Conservation (phyloP, 2,888 invertebrate genomes). For the Pandemis cinnamomeana region DNA sequence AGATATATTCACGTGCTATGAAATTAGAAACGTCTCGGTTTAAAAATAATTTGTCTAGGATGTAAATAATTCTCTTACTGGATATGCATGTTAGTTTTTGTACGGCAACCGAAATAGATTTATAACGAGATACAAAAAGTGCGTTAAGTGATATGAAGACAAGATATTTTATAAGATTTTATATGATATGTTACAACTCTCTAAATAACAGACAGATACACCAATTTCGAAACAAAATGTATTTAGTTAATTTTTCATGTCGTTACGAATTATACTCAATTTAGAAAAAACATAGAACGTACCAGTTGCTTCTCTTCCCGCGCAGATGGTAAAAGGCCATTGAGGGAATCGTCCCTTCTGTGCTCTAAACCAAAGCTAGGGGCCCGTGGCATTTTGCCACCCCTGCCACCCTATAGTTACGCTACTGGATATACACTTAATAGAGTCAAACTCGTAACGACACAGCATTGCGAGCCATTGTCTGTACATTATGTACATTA, state of each 20-base stretch:
- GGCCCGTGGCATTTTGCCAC: too few relatives aligned
- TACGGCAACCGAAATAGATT: slow-evolving; percentile 30
- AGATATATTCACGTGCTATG: slow-evolving; percentile 16
- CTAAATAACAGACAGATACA: slow-evolving; percentile 47
- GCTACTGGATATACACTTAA: slow-evolving; percentile 1
- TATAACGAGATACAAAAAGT: slow-evolving; percentile 22
- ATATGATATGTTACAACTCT: slow-evolving; percentile 44
- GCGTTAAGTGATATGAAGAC: slow-evolving; percentile 46
- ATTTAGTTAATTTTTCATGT: neutral
- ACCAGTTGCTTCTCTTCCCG: too few relatives aligned
- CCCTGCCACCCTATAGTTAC: too few relatives aligned
- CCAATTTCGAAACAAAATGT: slow-evolving; percentile 40
- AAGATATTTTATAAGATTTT: slow-evolving; percentile 44
- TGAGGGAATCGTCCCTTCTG: too few relatives aligned
- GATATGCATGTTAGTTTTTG: slow-evolving; percentile 23
- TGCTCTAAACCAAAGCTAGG: too few relatives aligned
- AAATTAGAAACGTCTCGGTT: neutral
- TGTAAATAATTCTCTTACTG: neutral
- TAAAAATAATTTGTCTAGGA: neutral
- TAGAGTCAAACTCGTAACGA: slow-evolving; percentile 16
- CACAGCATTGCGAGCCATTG: neutral
- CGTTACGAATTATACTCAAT: slow-evolving; percentile 3
- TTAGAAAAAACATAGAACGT: neutral
- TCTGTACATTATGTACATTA: slow-evolving; percentile 56
- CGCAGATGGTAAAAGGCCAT: too few relatives aligned